A percentile compares a stretch with the other conserved stretches of the same genome.
Evolutionary conservation across 2,113 vertebrate species (phyloP).

Genomic region (Choloepus hoffmanni): DNA sequence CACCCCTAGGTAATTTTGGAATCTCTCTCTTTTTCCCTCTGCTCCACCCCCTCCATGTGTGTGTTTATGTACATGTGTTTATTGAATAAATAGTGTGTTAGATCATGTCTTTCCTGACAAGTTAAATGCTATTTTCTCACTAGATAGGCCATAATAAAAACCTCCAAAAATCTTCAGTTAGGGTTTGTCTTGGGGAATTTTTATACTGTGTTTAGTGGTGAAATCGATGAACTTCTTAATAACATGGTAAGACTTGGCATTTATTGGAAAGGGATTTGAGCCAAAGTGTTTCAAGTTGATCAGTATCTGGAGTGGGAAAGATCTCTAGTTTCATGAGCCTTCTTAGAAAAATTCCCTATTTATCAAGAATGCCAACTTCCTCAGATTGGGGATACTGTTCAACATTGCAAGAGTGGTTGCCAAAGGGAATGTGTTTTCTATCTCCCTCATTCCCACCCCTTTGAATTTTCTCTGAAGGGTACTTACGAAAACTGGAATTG

Average conservation of each 20-base stretch:
- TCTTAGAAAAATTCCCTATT: conserved; percentile 10
- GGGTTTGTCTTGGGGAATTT: background rate
- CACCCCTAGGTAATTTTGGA: background rate
- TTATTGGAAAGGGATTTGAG: conserved; percentile 37
- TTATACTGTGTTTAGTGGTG: background rate
- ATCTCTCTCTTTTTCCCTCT: background rate
- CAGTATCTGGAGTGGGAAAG: conserved; percentile 1
- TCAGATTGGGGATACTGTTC: background rate
- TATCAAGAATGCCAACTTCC: conserved; percentile 9
- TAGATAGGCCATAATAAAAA: background rate
- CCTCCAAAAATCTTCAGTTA: background rate
- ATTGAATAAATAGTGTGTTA: background rate
- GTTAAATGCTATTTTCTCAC: conserved; percentile 14
- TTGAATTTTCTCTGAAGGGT: conserved; percentile 63
- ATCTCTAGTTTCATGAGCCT: conserved; percentile 51
- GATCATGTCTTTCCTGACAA: background rate
- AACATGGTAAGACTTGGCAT: background rate
- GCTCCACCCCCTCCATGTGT: too few relatives aligned
- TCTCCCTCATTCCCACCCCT: background rate
- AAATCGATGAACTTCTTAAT: background rate
- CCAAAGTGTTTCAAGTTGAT: conserved; percentile 12
- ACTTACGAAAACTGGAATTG: conserved; percentile 66
- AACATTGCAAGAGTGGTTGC: background rate
- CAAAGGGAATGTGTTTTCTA: background rate
- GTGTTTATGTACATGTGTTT: background rate